phyloP scores from a whole-genome alignment of 1,140 invertebrate species.

The Drosophila funebris region DNA sequence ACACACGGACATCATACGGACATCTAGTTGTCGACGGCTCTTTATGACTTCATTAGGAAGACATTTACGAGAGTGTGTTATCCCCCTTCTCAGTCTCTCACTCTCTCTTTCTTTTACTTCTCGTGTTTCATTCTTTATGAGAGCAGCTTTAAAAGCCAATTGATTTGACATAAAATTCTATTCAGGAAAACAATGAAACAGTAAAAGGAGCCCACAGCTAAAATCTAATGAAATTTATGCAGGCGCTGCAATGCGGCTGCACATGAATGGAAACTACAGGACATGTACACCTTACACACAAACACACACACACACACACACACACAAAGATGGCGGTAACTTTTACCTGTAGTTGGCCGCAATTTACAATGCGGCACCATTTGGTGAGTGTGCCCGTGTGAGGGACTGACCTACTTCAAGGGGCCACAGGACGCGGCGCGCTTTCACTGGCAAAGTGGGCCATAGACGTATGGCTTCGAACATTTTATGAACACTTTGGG shows the following conservation, averaged over 20 bases:
- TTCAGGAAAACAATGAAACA: slow-evolving; percentile 38
- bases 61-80: slow-evolving; percentile 66
- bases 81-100: slow-evolving; percentile 1
- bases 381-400: slow-evolving; percentile 36
- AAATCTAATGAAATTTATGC: slow-evolving; percentile 81
- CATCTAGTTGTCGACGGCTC: slow-evolving; percentile 68
- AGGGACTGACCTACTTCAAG: slow-evolving; percentile 59
- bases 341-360: slow-evolving; percentile 59
- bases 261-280: slow-evolving; percentile 59
- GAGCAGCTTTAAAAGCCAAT: slow-evolving; percentile 60
- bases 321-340: slow-evolving; percentile 46
- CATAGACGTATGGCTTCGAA: slow-evolving; percentile 39
- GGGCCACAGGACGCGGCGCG: slow-evolving; percentile 12
- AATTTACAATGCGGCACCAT: slow-evolving; percentile 46
- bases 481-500: slow-evolving; percentile 76
- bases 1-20: slow-evolving; percentile 14
- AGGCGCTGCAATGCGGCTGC: slow-evolving; percentile 75
- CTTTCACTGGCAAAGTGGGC: slow-evolving; percentile 19
- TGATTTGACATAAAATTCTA: slow-evolving; percentile 65
- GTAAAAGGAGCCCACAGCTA: slow-evolving; percentile 48
- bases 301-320: slow-evolving; percentile 20
- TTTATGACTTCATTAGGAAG: slow-evolving; percentile 76
- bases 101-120: not conserved
- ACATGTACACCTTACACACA: slow-evolving; percentile 33
- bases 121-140: slow-evolving; percentile 18